Conservation (phyloP, 2,888 invertebrate genomes). For the Slavum lentiscoides region DNA sequence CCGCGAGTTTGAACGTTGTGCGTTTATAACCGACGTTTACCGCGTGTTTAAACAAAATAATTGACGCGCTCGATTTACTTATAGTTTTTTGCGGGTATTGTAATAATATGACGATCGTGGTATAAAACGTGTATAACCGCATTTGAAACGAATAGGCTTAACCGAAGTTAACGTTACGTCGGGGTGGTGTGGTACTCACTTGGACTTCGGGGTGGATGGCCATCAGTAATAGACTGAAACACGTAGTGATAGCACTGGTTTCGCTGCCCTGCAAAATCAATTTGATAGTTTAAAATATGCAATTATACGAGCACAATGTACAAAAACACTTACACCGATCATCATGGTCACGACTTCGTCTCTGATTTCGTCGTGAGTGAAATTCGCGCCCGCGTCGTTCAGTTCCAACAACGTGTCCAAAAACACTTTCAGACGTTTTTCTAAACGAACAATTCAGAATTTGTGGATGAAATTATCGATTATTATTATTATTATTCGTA, state of each 20-base stretch:
- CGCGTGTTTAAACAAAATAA: no score
- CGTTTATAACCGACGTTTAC: no score
- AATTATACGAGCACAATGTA: not conserved
- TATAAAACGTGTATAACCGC: no score
- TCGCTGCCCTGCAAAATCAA: conserved; percentile 57
- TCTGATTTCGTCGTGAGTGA: conserved; percentile 55
- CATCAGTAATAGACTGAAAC: conserved; percentile 57
- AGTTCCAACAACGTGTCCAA: conserved; percentile 56
- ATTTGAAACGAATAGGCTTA: no score
- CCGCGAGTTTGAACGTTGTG: no score
- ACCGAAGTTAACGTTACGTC: no score
- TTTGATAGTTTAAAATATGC: no score
- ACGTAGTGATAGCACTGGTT: conserved; percentile 58
- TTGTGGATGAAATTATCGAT: no score
- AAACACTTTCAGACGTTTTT: conserved; percentile 55
- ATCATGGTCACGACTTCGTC: conserved; percentile 57
- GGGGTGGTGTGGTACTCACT: conserved; percentile 54
- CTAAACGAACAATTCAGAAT: conserved; percentile 8
- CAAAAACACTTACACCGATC: conserved; percentile 55
- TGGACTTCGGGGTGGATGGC: conserved; percentile 58
- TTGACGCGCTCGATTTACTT: no score
- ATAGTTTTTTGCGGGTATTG: no score
- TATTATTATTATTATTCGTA: no score
- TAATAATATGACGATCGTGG: no score
- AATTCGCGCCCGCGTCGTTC: conserved; percentile 56